phyloP scores from a whole-genome alignment of 2,113 vertebrate species.

The Cynocephalus volans region DNA sequence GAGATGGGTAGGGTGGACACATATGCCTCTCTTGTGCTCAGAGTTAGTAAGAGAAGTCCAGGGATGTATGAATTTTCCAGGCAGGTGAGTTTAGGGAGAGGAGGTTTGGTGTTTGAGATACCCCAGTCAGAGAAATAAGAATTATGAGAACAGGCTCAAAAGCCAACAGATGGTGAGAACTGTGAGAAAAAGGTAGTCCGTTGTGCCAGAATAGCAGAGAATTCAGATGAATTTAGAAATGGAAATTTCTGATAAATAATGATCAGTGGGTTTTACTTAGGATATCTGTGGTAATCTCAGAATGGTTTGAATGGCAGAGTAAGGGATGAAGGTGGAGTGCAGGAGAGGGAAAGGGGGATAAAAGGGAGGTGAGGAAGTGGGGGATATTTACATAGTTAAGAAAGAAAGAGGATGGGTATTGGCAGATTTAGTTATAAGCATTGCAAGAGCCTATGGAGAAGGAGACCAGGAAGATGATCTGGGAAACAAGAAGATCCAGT shows the following conservation, averaged over 20 bases:
- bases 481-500: neutral
- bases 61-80: neutral
- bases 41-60: neutral
- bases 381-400: neutral
- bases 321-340: neutral
- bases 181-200: neutral
- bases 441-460: neutral
- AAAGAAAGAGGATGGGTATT: neutral
- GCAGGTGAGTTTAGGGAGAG: neutral
- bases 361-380: neutral
- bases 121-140: neutral
- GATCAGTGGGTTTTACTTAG: neutral
- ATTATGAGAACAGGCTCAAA: neutral
- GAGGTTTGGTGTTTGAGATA: slow-evolving; percentile 13
- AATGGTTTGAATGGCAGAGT: neutral
- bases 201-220: neutral
- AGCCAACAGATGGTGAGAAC: neutral
- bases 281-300: neutral
- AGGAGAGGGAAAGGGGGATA: neutral
- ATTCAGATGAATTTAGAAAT: slow-evolving; percentile 1
- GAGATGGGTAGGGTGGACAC: neutral
- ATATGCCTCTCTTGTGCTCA: neutral
- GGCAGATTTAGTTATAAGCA: neutral
- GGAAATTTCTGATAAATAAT: slow-evolving; percentile 23
- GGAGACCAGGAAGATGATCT: neutral